phyloP scores from a whole-genome alignment of 2,797 vertebrate genomes.

The Pangasius sanitwongsei region DNA sequence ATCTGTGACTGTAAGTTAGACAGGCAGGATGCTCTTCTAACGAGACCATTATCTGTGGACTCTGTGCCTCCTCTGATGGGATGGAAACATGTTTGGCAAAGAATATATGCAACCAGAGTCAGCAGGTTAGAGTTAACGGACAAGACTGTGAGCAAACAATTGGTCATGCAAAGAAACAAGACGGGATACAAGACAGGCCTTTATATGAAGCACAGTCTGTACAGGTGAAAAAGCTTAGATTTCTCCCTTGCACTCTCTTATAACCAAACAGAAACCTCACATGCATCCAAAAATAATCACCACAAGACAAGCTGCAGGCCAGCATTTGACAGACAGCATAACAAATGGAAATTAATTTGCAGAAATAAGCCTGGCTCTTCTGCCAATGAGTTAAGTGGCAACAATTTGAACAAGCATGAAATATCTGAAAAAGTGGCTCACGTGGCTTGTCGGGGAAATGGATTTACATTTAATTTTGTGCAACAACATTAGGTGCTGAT shows the following conservation, averaged over 20 bases:
- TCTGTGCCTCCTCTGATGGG: constrained; percentile 31
- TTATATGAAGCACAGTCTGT: neutral
- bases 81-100: constrained; percentile 12
- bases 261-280: constrained; percentile 11
- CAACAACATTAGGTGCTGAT: constrained; percentile 53
- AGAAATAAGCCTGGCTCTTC: constrained; percentile 57
- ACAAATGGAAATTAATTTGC: constrained; percentile 66
- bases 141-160: constrained; percentile 33
- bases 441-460: constrained; percentile 33
- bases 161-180: constrained; percentile 44
- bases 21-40: constrained; percentile 35
- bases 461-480: constrained; percentile 55
- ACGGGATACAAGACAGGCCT: constrained; percentile 20
- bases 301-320: constrained; percentile 38
- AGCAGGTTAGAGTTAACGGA: constrained; percentile 37
- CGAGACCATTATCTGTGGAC: constrained; percentile 32
- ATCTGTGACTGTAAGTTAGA: constrained; percentile 24
- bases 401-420: constrained; percentile 53
- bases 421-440: constrained; percentile 50
- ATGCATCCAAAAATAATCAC: constrained; percentile 21
- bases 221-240: constrained; percentile 10
- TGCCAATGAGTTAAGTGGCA: constrained; percentile 55
- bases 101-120: neutral
- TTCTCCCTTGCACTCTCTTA: constrained; percentile 15
- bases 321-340: constrained; percentile 59